A percentile compares a stretch with the other conserved stretches of the same genome.
Conservation (phyloP, 2,797 vertebrate species). For the Tauraco hartlaubi region DNA sequence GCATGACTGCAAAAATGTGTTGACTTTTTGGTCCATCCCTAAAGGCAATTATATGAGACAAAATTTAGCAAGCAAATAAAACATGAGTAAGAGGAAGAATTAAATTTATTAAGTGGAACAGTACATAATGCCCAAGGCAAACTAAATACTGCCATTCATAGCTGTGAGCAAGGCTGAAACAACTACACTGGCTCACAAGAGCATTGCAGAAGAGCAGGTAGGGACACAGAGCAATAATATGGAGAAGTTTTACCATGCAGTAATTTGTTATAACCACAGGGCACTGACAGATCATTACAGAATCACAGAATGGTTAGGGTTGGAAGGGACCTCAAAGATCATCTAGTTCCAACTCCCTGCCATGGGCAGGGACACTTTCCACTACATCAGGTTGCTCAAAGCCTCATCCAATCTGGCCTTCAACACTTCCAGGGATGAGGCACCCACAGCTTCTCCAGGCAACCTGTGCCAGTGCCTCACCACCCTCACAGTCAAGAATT, state of each 20-base stretch:
- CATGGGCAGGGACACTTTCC: too few species aligned
- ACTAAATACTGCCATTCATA: conserved; percentile 38
- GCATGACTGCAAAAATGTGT: not conserved
- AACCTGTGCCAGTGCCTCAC: too few species aligned
- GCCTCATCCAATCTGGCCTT: too few species aligned
- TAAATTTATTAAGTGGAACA: conserved; percentile 50
- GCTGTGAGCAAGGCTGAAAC: not conserved
- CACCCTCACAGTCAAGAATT: too few species aligned
- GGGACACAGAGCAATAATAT: not conserved
- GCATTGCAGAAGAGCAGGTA: not conserved
- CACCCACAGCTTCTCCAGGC: too few species aligned
- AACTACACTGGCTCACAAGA: not conserved
- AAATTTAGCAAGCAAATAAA: conserved; percentile 44
- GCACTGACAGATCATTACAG: not conserved
- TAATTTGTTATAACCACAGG: not conserved
- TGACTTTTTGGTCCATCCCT: not conserved
- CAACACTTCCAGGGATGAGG: too few species aligned
- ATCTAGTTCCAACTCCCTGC: too few species aligned
- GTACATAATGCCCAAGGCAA: conserved; percentile 34
- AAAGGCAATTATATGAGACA: not conserved
- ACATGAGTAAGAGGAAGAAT: conserved; percentile 1
- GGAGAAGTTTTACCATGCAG: not conserved
- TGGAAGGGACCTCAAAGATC: too few species aligned
- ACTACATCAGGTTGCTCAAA: too few species aligned
- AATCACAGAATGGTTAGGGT: too few species aligned